A percentile compares a stretch with the other conserved stretches of the same genome.
phyloP scores from a whole-genome alignment of 1,140 invertebrate genomes.

The Tetraneura akinire region DNA sequence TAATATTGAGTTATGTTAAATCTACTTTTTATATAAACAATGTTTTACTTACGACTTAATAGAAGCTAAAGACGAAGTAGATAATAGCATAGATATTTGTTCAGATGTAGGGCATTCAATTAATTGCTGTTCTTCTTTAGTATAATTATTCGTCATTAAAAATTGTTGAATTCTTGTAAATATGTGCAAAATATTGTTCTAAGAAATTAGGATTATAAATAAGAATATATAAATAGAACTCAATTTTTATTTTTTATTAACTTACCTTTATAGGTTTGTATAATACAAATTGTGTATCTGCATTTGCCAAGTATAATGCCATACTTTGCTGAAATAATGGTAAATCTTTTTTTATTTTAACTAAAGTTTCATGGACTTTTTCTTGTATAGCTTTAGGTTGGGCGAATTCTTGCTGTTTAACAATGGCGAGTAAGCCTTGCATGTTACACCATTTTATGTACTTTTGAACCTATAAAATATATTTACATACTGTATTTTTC shows the following conservation, averaged over 20 bases:
- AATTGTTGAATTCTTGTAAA: slow-evolving; percentile 83
- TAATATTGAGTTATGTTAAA: background rate
- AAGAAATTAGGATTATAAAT: slow-evolving; percentile 55
- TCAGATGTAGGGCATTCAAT: slow-evolving; percentile 87
- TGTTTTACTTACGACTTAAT: slow-evolving; percentile 12
- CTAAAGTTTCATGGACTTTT: slow-evolving; percentile 65
- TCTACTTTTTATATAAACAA: background rate
- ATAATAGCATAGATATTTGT: slow-evolving; percentile 86
- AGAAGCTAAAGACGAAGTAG: slow-evolving; percentile 67
- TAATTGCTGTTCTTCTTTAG: slow-evolving; percentile 76
- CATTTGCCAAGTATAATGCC: slow-evolving; percentile 93
- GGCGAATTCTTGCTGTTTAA: slow-evolving; percentile 47
- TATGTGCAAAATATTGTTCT: slow-evolving; percentile 85
- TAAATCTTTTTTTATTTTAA: slow-evolving; percentile 77
- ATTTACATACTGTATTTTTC: slow-evolving; percentile 53
- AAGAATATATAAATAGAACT: background rate
- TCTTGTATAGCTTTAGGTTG: slow-evolving; percentile 42
- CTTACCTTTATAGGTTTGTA: slow-evolving; percentile 86
- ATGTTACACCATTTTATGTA: slow-evolving; percentile 48
- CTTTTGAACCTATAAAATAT: slow-evolving; percentile 30
- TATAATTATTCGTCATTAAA: slow-evolving; percentile 72
- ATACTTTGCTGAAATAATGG: slow-evolving; percentile 82
- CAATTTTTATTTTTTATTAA: background rate
- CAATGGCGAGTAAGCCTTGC: slow-evolving; percentile 34
- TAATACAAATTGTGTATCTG: slow-evolving; percentile 93